A percentile compares a stretch with the other conserved stretches of the same genome.
phyloP scores from a whole-genome alignment of 2,797 vertebrate genomes.

The Sebastes nivosus region DNA sequence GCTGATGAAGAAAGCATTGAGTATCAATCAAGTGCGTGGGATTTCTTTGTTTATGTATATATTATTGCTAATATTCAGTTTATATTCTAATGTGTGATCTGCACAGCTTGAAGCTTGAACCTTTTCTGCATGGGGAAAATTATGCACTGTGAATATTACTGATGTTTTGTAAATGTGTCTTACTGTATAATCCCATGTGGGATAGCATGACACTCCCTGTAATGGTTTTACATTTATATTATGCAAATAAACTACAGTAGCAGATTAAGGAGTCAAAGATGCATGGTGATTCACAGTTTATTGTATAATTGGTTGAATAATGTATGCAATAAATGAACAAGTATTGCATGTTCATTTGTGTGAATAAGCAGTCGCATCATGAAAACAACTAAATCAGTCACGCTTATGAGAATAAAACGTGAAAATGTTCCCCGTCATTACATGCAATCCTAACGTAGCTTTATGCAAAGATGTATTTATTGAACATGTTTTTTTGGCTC shows the following conservation, averaged over 20 bases:
- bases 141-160: not conserved
- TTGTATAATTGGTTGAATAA: constrained; percentile 54
- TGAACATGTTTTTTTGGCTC: constrained; percentile 44
- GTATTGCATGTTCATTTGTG: constrained; percentile 35
- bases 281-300: constrained; percentile 34
- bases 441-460: not conserved
- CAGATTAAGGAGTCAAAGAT: constrained; percentile 37
- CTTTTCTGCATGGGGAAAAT: not conserved
- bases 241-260: constrained; percentile 49
- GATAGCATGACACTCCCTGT: not conserved
- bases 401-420: constrained; percentile 2
- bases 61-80: constrained; percentile 7
- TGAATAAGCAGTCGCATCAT: constrained; percentile 5
- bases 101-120: constrained; percentile 9
- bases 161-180: constrained; percentile 35
- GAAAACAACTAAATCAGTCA: constrained; percentile 13
- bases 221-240: constrained; percentile 40
- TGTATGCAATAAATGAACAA: constrained; percentile 42
- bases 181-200: constrained; percentile 26
- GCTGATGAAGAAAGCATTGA: not conserved
- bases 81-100: not conserved
- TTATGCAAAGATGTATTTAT: constrained; percentile 32
- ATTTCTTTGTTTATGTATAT: constrained; percentile 19
- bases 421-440: not conserved
- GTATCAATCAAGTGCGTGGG: not conserved